phyloP scores from a whole-genome alignment of 1,140 invertebrate genomes.

The Oryzaephilus surinamensis region DNA sequence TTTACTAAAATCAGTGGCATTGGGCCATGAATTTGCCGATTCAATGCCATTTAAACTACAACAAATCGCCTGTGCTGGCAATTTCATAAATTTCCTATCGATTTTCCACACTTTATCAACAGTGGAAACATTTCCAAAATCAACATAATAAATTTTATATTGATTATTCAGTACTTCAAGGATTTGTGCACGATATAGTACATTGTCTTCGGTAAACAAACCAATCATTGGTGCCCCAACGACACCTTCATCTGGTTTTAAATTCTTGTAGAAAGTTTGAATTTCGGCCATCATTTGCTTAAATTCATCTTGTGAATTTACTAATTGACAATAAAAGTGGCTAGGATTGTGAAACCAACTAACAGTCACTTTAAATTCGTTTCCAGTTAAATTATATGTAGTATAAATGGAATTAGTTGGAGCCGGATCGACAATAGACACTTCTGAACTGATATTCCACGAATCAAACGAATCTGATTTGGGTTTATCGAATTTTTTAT shows the following conservation, averaged over 20 bases:
- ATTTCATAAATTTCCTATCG: conserved; percentile 49
- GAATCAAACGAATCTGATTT: conserved; percentile 9
- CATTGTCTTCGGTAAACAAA: conserved; percentile 53
- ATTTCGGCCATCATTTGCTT: conserved; percentile 57
- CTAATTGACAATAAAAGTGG: conserved; percentile 55
- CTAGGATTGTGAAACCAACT: conserved; percentile 56
- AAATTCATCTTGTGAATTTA: conserved; percentile 41
- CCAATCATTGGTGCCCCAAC: conserved; percentile 53
- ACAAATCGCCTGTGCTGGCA: conserved; percentile 57
- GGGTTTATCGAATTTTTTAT: conserved; percentile 5
- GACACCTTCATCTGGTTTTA: conserved; percentile 37
- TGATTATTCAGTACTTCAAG: conserved; percentile 41
- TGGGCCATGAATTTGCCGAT: conserved; percentile 44
- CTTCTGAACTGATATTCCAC: conserved; percentile 16
- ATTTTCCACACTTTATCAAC: conserved; percentile 57
- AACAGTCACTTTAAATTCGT: conserved; percentile 36
- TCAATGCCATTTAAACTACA: conserved; percentile 51
- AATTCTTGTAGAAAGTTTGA: conserved; percentile 48
- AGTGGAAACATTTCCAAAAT: conserved; percentile 59
- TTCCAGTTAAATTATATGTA: conserved; percentile 10
- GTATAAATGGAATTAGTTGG: conserved; percentile 8
- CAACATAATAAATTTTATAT: conserved; percentile 56
- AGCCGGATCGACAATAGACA: conserved; percentile 14
- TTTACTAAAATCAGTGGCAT: conserved; percentile 40
- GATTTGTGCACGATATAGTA: conserved; percentile 55